A percentile compares a stretch with the other conserved stretches of the same genome.
Conservation (phyloP, 2,797 vertebrate species). For the Sebastes steindachneri region DNA sequence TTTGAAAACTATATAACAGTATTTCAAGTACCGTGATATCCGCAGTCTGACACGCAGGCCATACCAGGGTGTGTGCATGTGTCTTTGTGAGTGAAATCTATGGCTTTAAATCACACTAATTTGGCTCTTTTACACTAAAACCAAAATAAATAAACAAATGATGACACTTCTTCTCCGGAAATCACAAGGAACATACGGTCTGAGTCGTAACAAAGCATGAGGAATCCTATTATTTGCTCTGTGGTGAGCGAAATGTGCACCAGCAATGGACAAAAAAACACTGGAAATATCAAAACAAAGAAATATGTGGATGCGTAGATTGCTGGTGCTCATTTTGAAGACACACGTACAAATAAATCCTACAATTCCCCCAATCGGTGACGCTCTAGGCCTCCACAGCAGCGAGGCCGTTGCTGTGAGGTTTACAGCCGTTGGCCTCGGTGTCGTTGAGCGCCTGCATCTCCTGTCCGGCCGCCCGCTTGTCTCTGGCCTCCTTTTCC, state of each 20-base stretch:
- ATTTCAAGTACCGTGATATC: slow-evolving; percentile 72
- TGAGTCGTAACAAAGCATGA: slow-evolving; percentile 10
- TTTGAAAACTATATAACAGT: slow-evolving; percentile 29
- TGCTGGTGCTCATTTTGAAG: slow-evolving; percentile 42
- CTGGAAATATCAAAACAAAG: not conserved
- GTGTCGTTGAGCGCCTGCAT: slow-evolving; percentile 65
- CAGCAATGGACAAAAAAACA: slow-evolving; percentile 16
- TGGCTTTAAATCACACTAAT: slow-evolving; percentile 66
- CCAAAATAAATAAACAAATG: slow-evolving; percentile 67
- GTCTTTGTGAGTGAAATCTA: slow-evolving; percentile 50
- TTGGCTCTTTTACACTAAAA: slow-evolving; percentile 48
- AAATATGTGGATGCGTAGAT: not conserved
- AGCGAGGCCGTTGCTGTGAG: slow-evolving; percentile 65
- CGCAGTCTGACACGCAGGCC: slow-evolving; percentile 8
- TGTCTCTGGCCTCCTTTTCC: slow-evolving; percentile 63
- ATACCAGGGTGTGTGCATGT: slow-evolving; percentile 5
- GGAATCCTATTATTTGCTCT: slow-evolving; percentile 20
- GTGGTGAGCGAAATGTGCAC: slow-evolving; percentile 29
- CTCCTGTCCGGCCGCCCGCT: slow-evolving; percentile 49
- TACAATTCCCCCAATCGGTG: not conserved
- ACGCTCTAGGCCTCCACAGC: slow-evolving; percentile 62
- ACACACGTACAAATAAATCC: slow-evolving; percentile 27
- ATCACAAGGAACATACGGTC: slow-evolving; percentile 11
- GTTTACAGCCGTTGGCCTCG: slow-evolving; percentile 65
- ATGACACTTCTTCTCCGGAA: slow-evolving; percentile 34